phyloP scores from a whole-genome alignment of 1,140 invertebrate genomes.

The Oreohelix idahoensis region DNA sequence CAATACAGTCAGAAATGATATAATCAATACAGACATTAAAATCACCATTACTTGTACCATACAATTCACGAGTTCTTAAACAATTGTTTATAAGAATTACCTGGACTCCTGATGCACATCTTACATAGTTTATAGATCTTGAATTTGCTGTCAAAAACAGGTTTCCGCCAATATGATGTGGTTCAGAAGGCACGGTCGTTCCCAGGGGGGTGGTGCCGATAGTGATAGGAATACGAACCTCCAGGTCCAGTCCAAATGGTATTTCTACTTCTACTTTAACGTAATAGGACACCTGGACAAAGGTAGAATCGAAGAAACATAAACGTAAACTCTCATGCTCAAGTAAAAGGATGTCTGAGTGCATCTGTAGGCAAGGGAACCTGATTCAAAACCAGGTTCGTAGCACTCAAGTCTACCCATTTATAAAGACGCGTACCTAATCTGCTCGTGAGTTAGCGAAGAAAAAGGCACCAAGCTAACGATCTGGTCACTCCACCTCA shows the following conservation, averaged over 20 bases:
- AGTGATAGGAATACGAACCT: conserved; percentile 18
- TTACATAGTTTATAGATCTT: background rate
- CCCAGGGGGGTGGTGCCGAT: conserved; percentile 20
- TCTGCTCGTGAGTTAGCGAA: too few species aligned
- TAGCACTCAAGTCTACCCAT: background rate
- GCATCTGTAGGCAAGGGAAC: background rate
- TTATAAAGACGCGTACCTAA: too few species aligned
- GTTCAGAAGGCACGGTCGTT: background rate
- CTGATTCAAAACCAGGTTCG: background rate
- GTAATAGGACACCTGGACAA: background rate
- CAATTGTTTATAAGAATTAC: background rate
- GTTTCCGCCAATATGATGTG: background rate
- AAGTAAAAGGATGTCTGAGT: background rate
- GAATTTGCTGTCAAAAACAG: too few species aligned
- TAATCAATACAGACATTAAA: too few species aligned
- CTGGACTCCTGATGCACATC: background rate
- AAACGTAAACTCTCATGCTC: background rate
- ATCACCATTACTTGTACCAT: too few species aligned
- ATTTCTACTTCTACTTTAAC: conserved; percentile 12
- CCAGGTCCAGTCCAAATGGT: conserved; percentile 20
- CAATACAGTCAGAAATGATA: too few species aligned
- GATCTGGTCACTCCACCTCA: too few species aligned
- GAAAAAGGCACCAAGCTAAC: too few species aligned
- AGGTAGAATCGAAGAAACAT: background rate
- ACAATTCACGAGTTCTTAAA: too few species aligned